Evolutionary conservation across 2,888 invertebrate species (phyloP).

Genomic region (Molorchus minor): DNA sequence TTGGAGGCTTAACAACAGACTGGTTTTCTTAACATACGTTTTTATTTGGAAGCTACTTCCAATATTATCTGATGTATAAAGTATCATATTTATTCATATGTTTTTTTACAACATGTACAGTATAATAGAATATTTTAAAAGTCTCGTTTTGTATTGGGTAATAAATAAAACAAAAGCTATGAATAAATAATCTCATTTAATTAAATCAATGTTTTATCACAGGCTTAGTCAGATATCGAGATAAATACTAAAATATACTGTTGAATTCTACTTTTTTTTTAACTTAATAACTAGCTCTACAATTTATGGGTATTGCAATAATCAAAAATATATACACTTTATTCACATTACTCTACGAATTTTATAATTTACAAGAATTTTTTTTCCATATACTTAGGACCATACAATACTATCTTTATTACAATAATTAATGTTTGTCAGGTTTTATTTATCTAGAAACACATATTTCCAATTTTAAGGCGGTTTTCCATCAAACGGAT

Average conservation of each 20-base stretch:
- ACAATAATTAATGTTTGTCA: too few relatives aligned
- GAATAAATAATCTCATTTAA: conserved; percentile 28
- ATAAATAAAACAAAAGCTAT: conserved; percentile 17
- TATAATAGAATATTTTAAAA: too few relatives aligned
- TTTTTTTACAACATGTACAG: conserved; percentile 43
- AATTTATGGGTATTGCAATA: conserved; percentile 23
- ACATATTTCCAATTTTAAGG: too few relatives aligned
- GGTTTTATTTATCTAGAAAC: too few relatives aligned
- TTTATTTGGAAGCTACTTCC: not conserved
- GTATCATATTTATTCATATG: conserved; percentile 35
- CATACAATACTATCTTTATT: too few relatives aligned
- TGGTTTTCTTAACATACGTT: conserved; percentile 70
- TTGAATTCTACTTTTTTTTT: conserved; percentile 29
- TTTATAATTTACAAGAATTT: too few relatives aligned
- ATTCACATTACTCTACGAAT: conserved; percentile 9
- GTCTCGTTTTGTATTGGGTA: conserved; percentile 40
- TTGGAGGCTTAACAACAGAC: conserved; percentile 83
- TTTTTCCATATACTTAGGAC: too few relatives aligned
- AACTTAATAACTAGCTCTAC: conserved; percentile 32
- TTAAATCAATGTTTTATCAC: conserved; percentile 56
- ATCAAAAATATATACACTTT: conserved; percentile 17
- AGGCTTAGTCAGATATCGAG: conserved; percentile 59
- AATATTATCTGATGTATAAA: conserved; percentile 32
- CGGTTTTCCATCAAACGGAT: too few relatives aligned
- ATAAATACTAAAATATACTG: conserved; percentile 53